Evolutionary conservation across 2,888 invertebrate species (phyloP).

Genomic region (Caenorhabditis becei): DNA sequence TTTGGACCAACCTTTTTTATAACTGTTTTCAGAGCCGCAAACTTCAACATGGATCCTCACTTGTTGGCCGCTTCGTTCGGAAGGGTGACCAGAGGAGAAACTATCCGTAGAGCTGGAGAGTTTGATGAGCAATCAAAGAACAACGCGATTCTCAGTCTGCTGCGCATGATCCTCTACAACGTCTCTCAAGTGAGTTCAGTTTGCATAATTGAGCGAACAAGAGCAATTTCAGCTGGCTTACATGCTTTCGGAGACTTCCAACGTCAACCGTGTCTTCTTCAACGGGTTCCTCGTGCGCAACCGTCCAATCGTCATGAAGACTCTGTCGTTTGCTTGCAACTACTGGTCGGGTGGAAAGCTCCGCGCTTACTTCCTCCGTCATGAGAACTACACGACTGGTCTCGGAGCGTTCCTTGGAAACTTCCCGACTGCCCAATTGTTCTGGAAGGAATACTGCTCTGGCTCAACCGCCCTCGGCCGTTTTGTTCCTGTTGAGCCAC

Average conservation of each 20-base stretch:
- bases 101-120: constrained; percentile 23
- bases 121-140: constrained; percentile 53
- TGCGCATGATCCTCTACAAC: constrained; percentile 87
- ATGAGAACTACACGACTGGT: constrained; percentile 87
- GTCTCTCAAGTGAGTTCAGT: constrained; percentile 85
- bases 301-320: constrained; percentile 87
- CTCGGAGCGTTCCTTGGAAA: constrained; percentile 86
- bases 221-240: constrained; percentile 84
- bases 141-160: constrained; percentile 83
- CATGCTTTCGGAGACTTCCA: constrained; percentile 86
- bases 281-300: constrained; percentile 87
- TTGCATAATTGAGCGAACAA: not conserved
- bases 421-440: constrained; percentile 82
- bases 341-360: constrained; percentile 84
- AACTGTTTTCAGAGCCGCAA: constrained; percentile 68
- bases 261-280: constrained; percentile 86
- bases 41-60: constrained; percentile 85
- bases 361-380: constrained; percentile 86
- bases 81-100: constrained; percentile 83
- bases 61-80: constrained; percentile 87
- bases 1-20: not conserved
- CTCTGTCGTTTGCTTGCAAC: constrained; percentile 86
- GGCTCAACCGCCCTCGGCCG: constrained; percentile 86
- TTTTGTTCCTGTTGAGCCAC: constrained; percentile 67
- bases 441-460: constrained; percentile 87